These are phyloP conservation scores for Hippocampus guttulatus DNA, from an alignment of 2,113 vertebrate species.

Conservation along the genomic window DNA sequence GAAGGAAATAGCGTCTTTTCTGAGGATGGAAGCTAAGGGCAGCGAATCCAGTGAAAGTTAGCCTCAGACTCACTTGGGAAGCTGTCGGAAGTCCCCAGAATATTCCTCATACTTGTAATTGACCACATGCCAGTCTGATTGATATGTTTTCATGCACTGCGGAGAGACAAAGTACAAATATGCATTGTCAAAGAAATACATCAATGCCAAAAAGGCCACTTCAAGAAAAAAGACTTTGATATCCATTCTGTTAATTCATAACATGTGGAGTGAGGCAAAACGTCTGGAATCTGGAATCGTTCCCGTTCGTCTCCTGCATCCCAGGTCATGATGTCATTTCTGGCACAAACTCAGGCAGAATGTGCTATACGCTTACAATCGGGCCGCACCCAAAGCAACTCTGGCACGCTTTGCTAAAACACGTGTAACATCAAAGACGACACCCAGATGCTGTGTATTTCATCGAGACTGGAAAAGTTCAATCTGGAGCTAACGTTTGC, in stretches of 20 bases:
- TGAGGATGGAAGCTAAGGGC: too few species aligned
- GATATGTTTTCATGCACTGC: slow-evolving; percentile 96
- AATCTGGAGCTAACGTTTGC: slow-evolving; percentile 12
- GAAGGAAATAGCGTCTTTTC: too few species aligned
- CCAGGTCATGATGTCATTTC: background rate
- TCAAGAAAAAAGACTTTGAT: background rate
- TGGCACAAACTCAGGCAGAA: slow-evolving; percentile 2
- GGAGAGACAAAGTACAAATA: slow-evolving; percentile 12
- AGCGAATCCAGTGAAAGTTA: too few species aligned
- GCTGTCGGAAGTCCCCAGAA: slow-evolving; percentile 95
- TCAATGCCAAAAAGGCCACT: background rate
- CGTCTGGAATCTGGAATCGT: background rate
- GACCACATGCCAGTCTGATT: slow-evolving; percentile 94
- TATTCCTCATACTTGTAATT: slow-evolving; percentile 95
- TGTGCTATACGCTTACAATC: background rate
- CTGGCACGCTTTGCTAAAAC: background rate
- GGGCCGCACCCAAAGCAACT: background rate
- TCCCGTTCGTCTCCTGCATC: background rate
- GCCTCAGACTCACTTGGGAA: slow-evolving; percentile 82
- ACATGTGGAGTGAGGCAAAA: slow-evolving; percentile 3
- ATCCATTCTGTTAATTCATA: slow-evolving; percentile 5
- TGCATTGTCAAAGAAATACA: background rate
- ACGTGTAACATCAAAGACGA: background rate
- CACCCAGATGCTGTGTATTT: background rate
- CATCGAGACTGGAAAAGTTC: slow-evolving; percentile 19